Evolutionary conservation across 2,888 invertebrate species (phyloP).

Genomic region (Orthosia gothica): DNA sequence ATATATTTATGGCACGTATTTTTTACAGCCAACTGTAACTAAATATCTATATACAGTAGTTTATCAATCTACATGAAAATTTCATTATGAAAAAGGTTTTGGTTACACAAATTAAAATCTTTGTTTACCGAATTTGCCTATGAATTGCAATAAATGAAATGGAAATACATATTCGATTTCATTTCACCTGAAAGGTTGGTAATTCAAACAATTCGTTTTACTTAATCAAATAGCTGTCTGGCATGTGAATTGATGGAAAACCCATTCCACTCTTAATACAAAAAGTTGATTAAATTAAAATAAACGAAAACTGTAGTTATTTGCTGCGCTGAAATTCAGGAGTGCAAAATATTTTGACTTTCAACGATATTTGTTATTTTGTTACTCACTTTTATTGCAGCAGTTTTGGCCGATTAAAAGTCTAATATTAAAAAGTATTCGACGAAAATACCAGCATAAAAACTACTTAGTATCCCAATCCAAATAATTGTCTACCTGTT

Average conservation of each 20-base stretch:
- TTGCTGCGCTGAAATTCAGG: background rate
- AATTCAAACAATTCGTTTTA: background rate
- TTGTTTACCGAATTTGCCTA: constrained; percentile 11
- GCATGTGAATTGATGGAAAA: background rate
- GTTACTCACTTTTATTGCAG: too few species aligned
- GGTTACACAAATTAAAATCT: background rate
- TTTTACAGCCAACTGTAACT: background rate
- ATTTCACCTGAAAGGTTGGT: background rate
- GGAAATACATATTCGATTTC: constrained; percentile 5
- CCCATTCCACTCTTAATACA: background rate
- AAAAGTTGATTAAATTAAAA: background rate
- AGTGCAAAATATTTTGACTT: background rate
- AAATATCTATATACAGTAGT: background rate
- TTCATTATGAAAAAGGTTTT: constrained; percentile 2
- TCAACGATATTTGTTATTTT: too few species aligned
- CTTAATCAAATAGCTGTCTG: too few species aligned
- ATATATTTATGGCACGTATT: too few species aligned
- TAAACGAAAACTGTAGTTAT: background rate
- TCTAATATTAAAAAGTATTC: too few species aligned
- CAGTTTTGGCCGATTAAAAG: too few species aligned
- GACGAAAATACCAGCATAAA: too few species aligned
- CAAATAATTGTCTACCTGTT: too few species aligned
- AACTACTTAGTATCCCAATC: too few species aligned
- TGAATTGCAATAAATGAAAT: constrained; percentile 5
- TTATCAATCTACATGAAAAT: background rate